A percentile compares a stretch with the other conserved stretches of the same genome.
Conservation (phyloP, 2,888 invertebrate species). For the Hydroisotoma schaefferi region DNA sequence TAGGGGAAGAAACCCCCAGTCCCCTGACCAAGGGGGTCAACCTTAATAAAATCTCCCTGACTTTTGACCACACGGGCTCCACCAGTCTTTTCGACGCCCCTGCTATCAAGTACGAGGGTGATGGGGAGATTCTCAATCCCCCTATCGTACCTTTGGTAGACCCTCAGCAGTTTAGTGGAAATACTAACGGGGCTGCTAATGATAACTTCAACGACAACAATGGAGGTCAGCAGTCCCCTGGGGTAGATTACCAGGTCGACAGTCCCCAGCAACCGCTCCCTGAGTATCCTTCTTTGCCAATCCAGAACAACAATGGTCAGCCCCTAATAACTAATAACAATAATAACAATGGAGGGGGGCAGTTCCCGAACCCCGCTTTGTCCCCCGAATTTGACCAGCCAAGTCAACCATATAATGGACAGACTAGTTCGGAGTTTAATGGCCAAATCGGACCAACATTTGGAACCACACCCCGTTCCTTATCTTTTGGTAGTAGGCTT, state of each 20-base stretch:
- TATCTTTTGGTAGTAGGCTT: constrained; percentile 7
- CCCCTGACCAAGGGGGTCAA: constrained; percentile 8
- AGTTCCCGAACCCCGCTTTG: constrained; percentile 7
- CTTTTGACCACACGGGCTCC: constrained; percentile 28
- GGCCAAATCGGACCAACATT: background rate
- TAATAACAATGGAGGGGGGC: background rate
- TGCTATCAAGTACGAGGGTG: constrained; percentile 14
- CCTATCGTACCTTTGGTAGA: too few relatives aligned
- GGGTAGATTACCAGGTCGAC: background rate
- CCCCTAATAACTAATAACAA: background rate
- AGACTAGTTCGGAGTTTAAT: too few relatives aligned
- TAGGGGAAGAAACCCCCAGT: constrained; percentile 8
- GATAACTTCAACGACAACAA: background rate
- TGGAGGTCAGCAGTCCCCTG: too few relatives aligned
- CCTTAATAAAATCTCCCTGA: constrained; percentile 20
- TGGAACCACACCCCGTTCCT: background rate
- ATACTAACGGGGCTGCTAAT: too few relatives aligned
- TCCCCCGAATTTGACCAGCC: constrained; percentile 14
- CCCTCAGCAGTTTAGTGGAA: too few relatives aligned
- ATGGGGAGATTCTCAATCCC: background rate
- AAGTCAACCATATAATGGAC: background rate
- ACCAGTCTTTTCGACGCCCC: constrained; percentile 19
- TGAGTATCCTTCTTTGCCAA: background rate
- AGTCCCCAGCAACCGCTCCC: background rate
- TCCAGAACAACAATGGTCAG: background rate